These are phyloP conservation scores for Autographa gamma DNA, from an alignment of 2,888 invertebrate species.

Conservation along the genomic window DNA sequence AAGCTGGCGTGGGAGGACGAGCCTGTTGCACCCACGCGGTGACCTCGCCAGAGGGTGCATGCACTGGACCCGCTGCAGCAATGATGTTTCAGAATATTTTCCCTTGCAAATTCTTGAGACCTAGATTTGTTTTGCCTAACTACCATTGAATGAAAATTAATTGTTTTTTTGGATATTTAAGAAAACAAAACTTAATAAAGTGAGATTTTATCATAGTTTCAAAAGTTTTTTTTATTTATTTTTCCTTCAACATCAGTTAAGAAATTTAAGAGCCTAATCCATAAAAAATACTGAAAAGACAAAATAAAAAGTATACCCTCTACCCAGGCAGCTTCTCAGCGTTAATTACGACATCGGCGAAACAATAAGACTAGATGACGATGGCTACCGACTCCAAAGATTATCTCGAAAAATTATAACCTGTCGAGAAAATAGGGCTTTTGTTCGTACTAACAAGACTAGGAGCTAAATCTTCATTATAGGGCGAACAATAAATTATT, in stretches of 20 bases:
- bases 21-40: slow-evolving; percentile 80
- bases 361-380: slow-evolving; percentile 73
- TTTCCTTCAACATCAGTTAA: background rate
- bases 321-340: slow-evolving; percentile 34
- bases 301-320: slow-evolving; percentile 39
- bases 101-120: background rate
- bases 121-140: background rate
- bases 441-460: slow-evolving; percentile 73
- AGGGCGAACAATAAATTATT: slow-evolving; percentile 76
- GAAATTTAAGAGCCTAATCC: background rate
- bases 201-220: background rate
- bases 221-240: background rate
- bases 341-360: slow-evolving; percentile 59
- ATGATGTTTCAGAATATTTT: slow-evolving; percentile 48
- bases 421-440: slow-evolving; percentile 71
- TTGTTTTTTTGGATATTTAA: background rate
- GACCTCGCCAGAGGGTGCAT: slow-evolving; percentile 76
- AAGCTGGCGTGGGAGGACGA: slow-evolving; percentile 77
- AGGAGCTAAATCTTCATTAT: slow-evolving; percentile 86
- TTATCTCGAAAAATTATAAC: slow-evolving; percentile 82
- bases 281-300: slow-evolving; percentile 28
- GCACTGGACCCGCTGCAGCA: slow-evolving; percentile 61
- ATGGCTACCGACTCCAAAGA: slow-evolving; percentile 71
- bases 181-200: background rate
- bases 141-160: background rate